phyloP scores from a whole-genome alignment of 2,797 vertebrate species.

The Bovichtus diacanthus region DNA sequence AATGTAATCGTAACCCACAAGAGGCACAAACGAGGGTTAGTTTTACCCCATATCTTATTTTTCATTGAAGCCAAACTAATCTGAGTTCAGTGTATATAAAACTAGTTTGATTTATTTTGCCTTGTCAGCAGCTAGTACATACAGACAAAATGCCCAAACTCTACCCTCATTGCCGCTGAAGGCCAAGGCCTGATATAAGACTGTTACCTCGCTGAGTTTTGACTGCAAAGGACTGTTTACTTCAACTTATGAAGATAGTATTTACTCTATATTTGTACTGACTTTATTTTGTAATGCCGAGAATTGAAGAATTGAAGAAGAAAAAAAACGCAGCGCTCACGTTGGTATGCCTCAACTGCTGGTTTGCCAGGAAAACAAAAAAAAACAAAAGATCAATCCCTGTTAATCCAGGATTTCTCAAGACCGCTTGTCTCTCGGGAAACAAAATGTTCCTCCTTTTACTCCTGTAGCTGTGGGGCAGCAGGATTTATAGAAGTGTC shows the following conservation, averaged over 20 bases:
- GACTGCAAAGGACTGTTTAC: constrained; percentile 79
- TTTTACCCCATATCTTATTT: constrained; percentile 42
- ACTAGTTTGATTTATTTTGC: constrained; percentile 34
- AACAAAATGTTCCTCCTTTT: constrained; percentile 43
- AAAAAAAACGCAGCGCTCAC: constrained; percentile 9
- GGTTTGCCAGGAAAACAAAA: constrained; percentile 47
- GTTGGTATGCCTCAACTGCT: constrained; percentile 43
- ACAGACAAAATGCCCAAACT: constrained; percentile 62
- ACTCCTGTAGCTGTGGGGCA: constrained; percentile 52
- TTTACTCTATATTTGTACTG: constrained; percentile 81
- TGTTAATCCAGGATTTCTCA: constrained; percentile 58
- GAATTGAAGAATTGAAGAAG: constrained; percentile 50
- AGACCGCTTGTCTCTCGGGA: constrained; percentile 60
- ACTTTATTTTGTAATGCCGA: constrained; percentile 75
- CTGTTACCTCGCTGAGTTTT: constrained; percentile 82
- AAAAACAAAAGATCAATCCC: constrained; percentile 39
- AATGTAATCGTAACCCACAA: constrained; percentile 14
- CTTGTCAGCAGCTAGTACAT: constrained; percentile 62
- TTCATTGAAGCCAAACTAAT: constrained; percentile 49
- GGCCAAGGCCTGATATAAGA: constrained; percentile 78
- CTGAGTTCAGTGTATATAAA: constrained; percentile 54
- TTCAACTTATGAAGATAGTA: constrained; percentile 74
- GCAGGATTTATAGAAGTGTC: constrained; percentile 67
- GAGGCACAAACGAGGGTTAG: constrained; percentile 32
- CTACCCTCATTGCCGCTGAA: constrained; percentile 51